Evolutionary conservation across 2,888 invertebrate species (phyloP), one percentile per base, ranked within the genome.

Genomic region (Petrophora chlorosata): DNA sequence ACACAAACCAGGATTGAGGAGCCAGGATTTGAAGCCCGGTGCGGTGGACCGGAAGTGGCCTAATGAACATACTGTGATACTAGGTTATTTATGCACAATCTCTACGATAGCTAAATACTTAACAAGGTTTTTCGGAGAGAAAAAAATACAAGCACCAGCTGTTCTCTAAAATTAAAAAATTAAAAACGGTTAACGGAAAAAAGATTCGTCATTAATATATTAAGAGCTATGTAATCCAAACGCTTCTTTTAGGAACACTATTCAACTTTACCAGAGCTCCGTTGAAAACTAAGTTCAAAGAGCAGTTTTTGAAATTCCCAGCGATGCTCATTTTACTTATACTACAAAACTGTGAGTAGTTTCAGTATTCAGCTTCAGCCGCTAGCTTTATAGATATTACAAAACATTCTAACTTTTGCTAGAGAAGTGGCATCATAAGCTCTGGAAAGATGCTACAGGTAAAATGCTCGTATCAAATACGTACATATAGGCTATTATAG

Each of bases 381-480:
- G 5, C 17, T 40, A 14, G n/a, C 19, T 50, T 44, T 35, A 40
- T 41, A 34, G 38, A 34, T 48, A 48, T 42, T 38, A 32, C 42
- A 14, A 15, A 3, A 25, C 26, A 28, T 38, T 38, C 29, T 17
- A 48, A 43, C 33, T 43, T 38, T 34, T 43, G 22, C 41, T 38
- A 22, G 16, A 25, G 13, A 38, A 42, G 33, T 40, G 12, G 33
- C 35, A 38, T 42, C 22, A 19, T 38, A 26, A 25, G 19, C 3
- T 41, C 15, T 19, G 12, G 13, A 16, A 12, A 33, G 49, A 49
- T 39, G 49, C 49, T 43, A 49, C 49, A 49, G 49, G 49, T 49
- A 34, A 13, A 10, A 32, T 22, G 16, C 19, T 29, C 13, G 28
- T 39, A 22, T 19, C n/a, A 12, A 8, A 9, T 23, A 36, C 19